Base-by-base conservation (phyloP, 2,797 vertebrate species). In the Molossus alvarezi region DNA sequence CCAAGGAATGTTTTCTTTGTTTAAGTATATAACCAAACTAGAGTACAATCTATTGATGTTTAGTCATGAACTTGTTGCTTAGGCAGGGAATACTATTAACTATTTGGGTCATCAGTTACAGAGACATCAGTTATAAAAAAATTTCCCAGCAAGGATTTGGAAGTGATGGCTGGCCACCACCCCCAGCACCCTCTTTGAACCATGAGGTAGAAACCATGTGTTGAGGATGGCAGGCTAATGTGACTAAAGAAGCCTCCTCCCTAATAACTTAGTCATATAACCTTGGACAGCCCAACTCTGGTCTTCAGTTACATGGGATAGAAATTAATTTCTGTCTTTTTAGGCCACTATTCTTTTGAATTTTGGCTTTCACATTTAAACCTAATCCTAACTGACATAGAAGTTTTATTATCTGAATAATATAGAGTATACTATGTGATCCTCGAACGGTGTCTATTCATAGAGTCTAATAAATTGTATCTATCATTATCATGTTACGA, bases 371-470 rank as follows among this genome's bases (percentile, higher is more conserved):
- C 23, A 51, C 17, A 77, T 7, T 85, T 69, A 55, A 77, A 45
- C 27, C 27, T 57, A 67, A 58, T 67, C 51, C 51, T 55, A 83
- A 84, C 58, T 62, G 57, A 73, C 41, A 73, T 13, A 91, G 45
- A 75, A 5, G 33, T 75, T 84, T 91, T 94, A n/a, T 53, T 27
- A 71, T 90, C 6, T 45, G 55, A 94, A 85, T 64, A 85, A 72
- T 41, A 90, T 45, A 67, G 81, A 37, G 11, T 64, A 90, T 73
- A 80, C 13, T 18, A 18, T 58, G 48, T 55, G 86, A 91, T 64
- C 21, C 12, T 58, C 69, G 9, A 53, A 57, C 8, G 53, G 53
- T 23, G 0, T 58, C 9, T 82, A 21, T 41, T 48, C 7, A 67
- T 7, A 67, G 20, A n/a, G 14, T 33, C 33, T 58, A 82, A 76